Percentiles rank a stretch among this genome's conserved stretches.
phyloP scores from a whole-genome alignment of 2,797 vertebrate species.

The Sebastes jordani region DNA sequence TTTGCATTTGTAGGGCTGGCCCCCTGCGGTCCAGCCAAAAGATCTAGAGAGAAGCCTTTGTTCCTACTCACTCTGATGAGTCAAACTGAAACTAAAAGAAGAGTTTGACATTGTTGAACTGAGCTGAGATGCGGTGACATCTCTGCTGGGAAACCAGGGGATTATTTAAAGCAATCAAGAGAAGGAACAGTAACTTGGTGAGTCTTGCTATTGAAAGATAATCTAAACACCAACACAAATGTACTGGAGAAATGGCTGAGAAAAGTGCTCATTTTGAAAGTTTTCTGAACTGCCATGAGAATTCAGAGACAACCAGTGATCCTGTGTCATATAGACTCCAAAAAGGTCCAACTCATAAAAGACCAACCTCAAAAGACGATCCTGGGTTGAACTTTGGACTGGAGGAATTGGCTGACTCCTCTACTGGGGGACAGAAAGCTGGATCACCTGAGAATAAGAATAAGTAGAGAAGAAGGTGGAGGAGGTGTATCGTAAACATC shows the following conservation, averaged over 20 bases:
- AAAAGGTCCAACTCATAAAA: constrained; percentile 38
- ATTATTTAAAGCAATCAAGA: no score
- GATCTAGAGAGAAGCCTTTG: background rate
- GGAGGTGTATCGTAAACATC: background rate
- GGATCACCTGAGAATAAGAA: background rate
- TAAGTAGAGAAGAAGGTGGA: background rate
- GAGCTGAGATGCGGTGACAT: no score
- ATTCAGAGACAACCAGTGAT: no score
- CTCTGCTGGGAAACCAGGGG: no score
- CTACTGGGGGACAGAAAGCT: background rate
- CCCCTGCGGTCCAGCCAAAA: no score
- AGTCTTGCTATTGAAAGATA: no score
- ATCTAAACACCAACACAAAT: no score
- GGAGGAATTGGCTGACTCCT: constrained; percentile 11
- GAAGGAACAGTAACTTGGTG: no score
- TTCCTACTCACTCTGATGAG: background rate
- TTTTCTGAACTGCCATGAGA: background rate
- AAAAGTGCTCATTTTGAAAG: rapidly evolving
- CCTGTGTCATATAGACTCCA: background rate
- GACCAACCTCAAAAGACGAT: background rate
- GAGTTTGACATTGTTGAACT: background rate
- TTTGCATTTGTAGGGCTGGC: no score
- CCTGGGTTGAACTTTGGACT: rapidly evolving
- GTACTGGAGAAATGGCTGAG: no score
- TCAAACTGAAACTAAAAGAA: background rate